These are phyloP conservation scores for Drosophila formosana DNA, from an alignment of 2,888 invertebrate genomes.

Conservation along the genomic window DNA sequence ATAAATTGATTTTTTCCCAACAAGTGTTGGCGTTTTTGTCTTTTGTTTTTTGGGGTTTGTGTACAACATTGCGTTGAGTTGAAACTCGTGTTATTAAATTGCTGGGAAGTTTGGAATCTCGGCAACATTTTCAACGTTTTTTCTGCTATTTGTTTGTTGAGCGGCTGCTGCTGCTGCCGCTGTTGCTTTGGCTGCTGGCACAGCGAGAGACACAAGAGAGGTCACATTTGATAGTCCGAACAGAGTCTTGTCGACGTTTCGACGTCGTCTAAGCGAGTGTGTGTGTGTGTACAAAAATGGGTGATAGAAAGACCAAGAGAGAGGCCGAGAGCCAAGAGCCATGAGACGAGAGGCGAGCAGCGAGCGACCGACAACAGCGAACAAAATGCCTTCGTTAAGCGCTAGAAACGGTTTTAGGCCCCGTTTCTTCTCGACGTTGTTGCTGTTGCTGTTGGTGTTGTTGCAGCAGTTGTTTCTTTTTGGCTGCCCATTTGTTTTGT, in stretches of 20 bases:
- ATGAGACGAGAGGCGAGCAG: conserved; percentile 19
- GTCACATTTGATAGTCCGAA: conserved; percentile 77
- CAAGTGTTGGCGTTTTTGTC: conserved; percentile 19
- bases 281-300: conserved; percentile 59
- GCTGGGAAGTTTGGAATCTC: conserved; percentile 62
- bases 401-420: conserved; percentile 72
- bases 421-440: conserved; percentile 37
- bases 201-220: conserved; percentile 63
- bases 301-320: conserved; percentile 57
- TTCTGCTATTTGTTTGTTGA: conserved; percentile 45
- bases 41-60: conserved; percentile 17
- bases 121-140: conserved; percentile 55
- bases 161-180: background rate
- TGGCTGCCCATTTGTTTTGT: conserved; percentile 74
- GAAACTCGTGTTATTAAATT: conserved; percentile 76
- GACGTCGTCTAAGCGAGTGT: conserved; percentile 28
- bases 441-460: conserved; percentile 10
- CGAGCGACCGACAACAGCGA: conserved; percentile 61
- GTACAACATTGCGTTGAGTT: conserved; percentile 61
- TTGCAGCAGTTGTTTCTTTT: conserved; percentile 51
- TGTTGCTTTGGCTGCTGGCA: conserved; percentile 20
- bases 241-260: conserved; percentile 73
- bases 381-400: conserved; percentile 80
- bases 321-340: conserved; percentile 29
- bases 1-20: conserved; percentile 45